A percentile compares a stretch with the other conserved stretches of the same genome.
These are phyloP conservation scores for Mirounga angustirostris DNA, from an alignment of 2,113 vertebrate genomes.

Conservation along the genomic window DNA sequence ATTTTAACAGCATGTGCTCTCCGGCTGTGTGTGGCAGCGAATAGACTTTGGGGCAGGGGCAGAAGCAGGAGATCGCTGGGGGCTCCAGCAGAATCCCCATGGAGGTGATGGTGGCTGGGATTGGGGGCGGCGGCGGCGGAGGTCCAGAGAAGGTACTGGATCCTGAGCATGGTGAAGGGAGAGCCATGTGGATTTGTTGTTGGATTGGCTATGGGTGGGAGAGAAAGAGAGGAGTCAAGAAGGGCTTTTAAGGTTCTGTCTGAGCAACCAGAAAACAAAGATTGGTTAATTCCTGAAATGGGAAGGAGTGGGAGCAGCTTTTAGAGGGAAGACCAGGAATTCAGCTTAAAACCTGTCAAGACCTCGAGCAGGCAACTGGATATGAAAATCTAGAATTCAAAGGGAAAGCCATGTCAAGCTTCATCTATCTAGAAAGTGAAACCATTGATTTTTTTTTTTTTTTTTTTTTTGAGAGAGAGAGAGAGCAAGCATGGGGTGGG, in stretches of 20 bases:
- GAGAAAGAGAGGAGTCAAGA: background rate
- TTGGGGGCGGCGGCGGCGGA: background rate
- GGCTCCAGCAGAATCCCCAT: background rate
- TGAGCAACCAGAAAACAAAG: background rate
- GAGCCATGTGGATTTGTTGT: background rate
- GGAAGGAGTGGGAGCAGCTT: background rate
- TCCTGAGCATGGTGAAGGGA: background rate
- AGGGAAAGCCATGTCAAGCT: too few species aligned
- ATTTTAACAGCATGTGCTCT: background rate
- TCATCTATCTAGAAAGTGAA: background rate
- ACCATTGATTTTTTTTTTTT: background rate
- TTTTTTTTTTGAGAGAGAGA: background rate
- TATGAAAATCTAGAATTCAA: background rate
- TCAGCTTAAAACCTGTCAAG: background rate
- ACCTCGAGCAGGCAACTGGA: background rate
- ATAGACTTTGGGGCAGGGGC: background rate
- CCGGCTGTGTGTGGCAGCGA: background rate
- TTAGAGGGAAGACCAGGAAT: background rate
- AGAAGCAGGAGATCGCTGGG: accelerated
- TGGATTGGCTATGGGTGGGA: background rate
- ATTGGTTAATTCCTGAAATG: background rate
- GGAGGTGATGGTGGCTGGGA: background rate
- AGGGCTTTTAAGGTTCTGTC: background rate
- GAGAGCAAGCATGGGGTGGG: background rate
- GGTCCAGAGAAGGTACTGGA: background rate